Base-by-base conservation (phyloP, 2,113 vertebrate species). In the Procavia capensis region DNA sequence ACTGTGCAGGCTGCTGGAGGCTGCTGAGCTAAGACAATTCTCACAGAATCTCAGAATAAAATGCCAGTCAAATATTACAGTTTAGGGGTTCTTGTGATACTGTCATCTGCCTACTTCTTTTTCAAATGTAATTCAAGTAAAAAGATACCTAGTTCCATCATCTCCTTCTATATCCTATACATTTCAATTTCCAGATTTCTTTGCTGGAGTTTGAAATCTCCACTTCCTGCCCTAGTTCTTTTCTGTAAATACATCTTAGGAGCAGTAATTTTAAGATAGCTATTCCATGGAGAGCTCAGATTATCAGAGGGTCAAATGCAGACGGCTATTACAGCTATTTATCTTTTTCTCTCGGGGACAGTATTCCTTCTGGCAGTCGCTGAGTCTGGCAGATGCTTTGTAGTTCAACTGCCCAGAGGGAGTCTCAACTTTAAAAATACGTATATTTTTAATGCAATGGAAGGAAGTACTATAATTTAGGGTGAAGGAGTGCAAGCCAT, bases 61-160 rank as follows among this genome's bases (percentile, higher is more conserved):
- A 91, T 94, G 85, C 29, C 91, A 76, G 95, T 96, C 94, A 95
- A 96, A 96, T 95, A 91, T 79, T 94, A 95, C 22, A 54, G 41
- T 90, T 85, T 93, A 61, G 34, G 78, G 80, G 20, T 95, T 85
- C 50, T 47, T 24, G 20, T 82, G 79, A 74, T 64, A 95, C 47
- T 63, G 47, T 91, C 59, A 90, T 95, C 61, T 39, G 19, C 78
- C 80, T 92, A 87, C 81, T 88, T 72, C 72, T 86, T 68, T 13
- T 61, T 86, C 43, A 95, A 85, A 89, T 93, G 36, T 74, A 72
- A 61, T 76, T 89, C 70, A 81, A 83, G 79, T 92, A 39, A 57
- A 92, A 91, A 78, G 36, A 29, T 84, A 27, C 70, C 41, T 74
- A 17, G 8, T 39, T 72, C 87, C 45, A 25, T 41, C 24, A 2